Evolutionary conservation across 1,140 invertebrate genomes (phyloP).

Genomic region (Drosophila aff.): DNA sequence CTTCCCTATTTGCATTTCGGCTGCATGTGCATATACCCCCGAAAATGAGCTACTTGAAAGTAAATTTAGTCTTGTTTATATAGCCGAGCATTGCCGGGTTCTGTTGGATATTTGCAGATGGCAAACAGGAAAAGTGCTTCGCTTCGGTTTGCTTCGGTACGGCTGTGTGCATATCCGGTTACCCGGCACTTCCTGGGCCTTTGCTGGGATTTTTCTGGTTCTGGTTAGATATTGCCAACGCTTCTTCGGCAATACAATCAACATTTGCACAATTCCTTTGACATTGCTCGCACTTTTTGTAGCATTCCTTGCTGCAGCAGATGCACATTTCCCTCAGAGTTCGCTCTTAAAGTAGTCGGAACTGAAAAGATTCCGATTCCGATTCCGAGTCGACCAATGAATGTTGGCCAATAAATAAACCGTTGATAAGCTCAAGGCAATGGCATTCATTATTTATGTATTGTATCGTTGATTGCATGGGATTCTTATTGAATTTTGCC

Average conservation of each 20-base stretch:
- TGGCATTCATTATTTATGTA: slow-evolving; percentile 81
- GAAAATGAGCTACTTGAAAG: slow-evolving; percentile 69
- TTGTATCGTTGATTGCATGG: slow-evolving; percentile 70
- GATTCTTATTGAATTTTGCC: slow-evolving; percentile 69
- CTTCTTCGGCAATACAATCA: slow-evolving; percentile 71
- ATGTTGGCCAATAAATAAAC: slow-evolving; percentile 74
- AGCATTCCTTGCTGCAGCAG: slow-evolving; percentile 68
- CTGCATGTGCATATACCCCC: slow-evolving; percentile 56
- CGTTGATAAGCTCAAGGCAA: slow-evolving; percentile 76
- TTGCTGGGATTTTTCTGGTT: slow-evolving; percentile 44
- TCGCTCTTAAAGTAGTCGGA: slow-evolving; percentile 39
- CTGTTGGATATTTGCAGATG: slow-evolving; percentile 64
- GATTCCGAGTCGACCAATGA: slow-evolving; percentile 13
- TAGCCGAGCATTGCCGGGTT: slow-evolving; percentile 24
- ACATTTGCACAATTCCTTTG: slow-evolving; percentile 77
- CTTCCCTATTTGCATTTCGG: slow-evolving; percentile 71
- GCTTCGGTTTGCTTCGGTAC: slow-evolving; percentile 30
- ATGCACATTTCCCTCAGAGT: slow-evolving; percentile 42
- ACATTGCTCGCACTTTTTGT: slow-evolving; percentile 46
- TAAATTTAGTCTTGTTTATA: slow-evolving; percentile 73
- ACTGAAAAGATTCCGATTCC: slow-evolving; percentile 4
- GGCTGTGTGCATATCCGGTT: slow-evolving; percentile 70
- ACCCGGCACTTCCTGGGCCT: slow-evolving; percentile 49
- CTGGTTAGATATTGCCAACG: slow-evolving; percentile 49
- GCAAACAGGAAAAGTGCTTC: slow-evolving; percentile 65